Conservation (phyloP, 2,888 invertebrate species). For the Lepas anatifera region DNA sequence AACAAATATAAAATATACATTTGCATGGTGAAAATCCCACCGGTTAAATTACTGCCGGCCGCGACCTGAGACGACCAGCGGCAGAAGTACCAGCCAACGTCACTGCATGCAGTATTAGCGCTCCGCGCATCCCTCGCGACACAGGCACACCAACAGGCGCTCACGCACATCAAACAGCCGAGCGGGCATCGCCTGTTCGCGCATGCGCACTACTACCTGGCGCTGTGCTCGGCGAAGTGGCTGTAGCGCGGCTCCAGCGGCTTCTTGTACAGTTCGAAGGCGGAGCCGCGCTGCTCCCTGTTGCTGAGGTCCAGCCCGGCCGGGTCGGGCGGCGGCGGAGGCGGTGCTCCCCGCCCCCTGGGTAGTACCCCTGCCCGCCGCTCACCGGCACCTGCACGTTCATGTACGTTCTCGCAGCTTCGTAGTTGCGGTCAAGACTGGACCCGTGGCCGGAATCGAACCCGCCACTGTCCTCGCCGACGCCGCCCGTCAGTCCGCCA, state of each 20-base stretch:
- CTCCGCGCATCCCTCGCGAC: too few relatives aligned
- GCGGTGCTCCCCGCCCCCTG: slow-evolving; percentile 35
- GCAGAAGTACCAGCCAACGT: background rate
- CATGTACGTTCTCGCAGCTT: slow-evolving; percentile 32
- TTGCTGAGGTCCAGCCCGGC: slow-evolving; percentile 55
- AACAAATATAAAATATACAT: background rate
- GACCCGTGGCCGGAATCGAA: slow-evolving; percentile 40
- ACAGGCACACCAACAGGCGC: too few relatives aligned
- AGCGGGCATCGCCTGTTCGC: too few relatives aligned
- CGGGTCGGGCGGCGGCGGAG: slow-evolving; percentile 17
- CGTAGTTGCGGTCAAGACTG: slow-evolving; percentile 40
- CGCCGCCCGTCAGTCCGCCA: slow-evolving; percentile 27
- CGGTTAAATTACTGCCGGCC: too few relatives aligned
- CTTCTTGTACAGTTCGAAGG: slow-evolving; percentile 88
- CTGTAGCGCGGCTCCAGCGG: slow-evolving; percentile 36
- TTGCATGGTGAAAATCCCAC: too few relatives aligned
- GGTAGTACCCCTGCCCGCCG: slow-evolving; percentile 40
- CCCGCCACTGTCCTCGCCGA: slow-evolving; percentile 28
- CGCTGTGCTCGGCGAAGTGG: background rate
- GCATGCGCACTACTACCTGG: slow-evolving; percentile 12
- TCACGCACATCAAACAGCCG: background rate
- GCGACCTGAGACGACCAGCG: background rate
- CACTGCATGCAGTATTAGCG: too few relatives aligned
- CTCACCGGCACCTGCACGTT: slow-evolving; percentile 32
- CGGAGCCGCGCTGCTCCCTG: slow-evolving; percentile 81